A percentile compares a stretch with the other conserved stretches of the same genome.
These are phyloP conservation scores for Notocelia uddmanniana DNA, from an alignment of 2,888 invertebrate genomes.

Conservation along the genomic window DNA sequence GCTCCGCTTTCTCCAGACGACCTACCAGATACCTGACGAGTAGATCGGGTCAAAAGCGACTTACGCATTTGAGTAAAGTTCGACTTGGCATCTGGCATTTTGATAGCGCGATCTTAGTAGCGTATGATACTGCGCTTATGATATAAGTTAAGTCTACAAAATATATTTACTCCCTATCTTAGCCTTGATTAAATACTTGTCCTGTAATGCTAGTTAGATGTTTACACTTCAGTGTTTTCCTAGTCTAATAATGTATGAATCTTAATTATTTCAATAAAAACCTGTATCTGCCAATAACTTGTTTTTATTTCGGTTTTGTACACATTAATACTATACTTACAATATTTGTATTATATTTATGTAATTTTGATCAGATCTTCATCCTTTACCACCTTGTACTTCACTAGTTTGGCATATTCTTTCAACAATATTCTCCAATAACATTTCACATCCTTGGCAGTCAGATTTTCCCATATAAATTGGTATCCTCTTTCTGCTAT, in stretches of 20 bases:
- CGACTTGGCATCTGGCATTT: neutral
- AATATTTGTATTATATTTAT: conserved; percentile 21
- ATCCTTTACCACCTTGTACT: conserved; percentile 87
- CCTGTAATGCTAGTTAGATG: neutral
- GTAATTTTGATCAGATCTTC: conserved; percentile 84
- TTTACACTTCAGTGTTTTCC: conserved; percentile 19
- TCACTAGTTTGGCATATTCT: conserved; percentile 90
- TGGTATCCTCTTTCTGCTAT: conserved; percentile 94
- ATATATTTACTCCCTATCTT: conserved; percentile 15
- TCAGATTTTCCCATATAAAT: conserved; percentile 93
- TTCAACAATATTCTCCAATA: conserved; percentile 94
- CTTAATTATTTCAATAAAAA: conserved; percentile 28
- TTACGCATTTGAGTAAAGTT: neutral
- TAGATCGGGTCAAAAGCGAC: neutral
- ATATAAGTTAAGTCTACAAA: neutral
- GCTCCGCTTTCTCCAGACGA: neutral
- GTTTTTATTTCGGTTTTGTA: conserved; percentile 4
- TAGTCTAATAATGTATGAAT: conserved; percentile 23
- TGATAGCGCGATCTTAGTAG: neutral
- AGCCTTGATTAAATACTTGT: neutral
- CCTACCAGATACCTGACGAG: neutral
- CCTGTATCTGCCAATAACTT: conserved; percentile 13
- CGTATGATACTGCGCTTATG: too few species aligned
- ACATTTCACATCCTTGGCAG: conserved; percentile 92
- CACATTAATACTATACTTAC: neutral